Evolutionary conservation across 2,888 invertebrate genomes (phyloP).

Genomic region (Orthonevra nobilis): DNA sequence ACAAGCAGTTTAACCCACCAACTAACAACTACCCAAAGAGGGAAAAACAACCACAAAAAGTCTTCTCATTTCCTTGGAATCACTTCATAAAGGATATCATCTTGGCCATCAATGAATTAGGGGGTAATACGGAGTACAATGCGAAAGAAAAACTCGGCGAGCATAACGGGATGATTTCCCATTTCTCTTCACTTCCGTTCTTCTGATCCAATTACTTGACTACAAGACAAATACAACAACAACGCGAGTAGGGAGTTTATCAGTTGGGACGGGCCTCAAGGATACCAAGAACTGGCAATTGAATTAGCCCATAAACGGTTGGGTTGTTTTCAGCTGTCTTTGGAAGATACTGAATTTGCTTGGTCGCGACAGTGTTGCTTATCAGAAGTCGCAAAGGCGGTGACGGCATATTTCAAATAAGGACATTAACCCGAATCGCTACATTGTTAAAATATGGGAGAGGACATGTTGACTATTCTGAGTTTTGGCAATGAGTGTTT

Average conservation of each 20-base stretch:
- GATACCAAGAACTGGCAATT: slow-evolving; percentile 3
- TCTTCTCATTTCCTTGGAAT: slow-evolving; percentile 43
- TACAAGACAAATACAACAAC: background rate
- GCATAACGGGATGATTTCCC: slow-evolving; percentile 1
- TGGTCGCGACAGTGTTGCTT: slow-evolving; percentile 9
- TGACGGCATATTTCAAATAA: slow-evolving; percentile 39
- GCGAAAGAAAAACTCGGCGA: background rate
- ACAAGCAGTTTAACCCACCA: slow-evolving; percentile 12
- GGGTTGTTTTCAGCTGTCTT: slow-evolving; percentile 6
- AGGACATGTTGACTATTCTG: slow-evolving; percentile 4
- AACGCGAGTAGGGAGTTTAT: background rate
- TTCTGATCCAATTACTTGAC: slow-evolving; percentile 39
- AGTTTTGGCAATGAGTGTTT: too few species aligned
- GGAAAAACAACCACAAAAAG: slow-evolving; percentile 43
- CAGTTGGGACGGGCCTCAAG: too few species aligned
- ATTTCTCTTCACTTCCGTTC: slow-evolving; percentile 23
- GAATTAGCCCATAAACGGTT: slow-evolving; percentile 22
- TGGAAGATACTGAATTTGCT: background rate
- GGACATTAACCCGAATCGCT: slow-evolving; percentile 30
- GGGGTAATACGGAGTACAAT: slow-evolving; percentile 42
- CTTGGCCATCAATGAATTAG: slow-evolving; percentile 58
- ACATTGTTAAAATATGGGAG: background rate
- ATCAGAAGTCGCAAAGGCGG: slow-evolving; percentile 39
- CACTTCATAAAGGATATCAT: slow-evolving; percentile 59
- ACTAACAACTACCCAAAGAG: slow-evolving; percentile 4